These are phyloP conservation scores for Lathronympha strigana DNA, from an alignment of 2,888 invertebrate genomes.

Conservation along the genomic window DNA sequence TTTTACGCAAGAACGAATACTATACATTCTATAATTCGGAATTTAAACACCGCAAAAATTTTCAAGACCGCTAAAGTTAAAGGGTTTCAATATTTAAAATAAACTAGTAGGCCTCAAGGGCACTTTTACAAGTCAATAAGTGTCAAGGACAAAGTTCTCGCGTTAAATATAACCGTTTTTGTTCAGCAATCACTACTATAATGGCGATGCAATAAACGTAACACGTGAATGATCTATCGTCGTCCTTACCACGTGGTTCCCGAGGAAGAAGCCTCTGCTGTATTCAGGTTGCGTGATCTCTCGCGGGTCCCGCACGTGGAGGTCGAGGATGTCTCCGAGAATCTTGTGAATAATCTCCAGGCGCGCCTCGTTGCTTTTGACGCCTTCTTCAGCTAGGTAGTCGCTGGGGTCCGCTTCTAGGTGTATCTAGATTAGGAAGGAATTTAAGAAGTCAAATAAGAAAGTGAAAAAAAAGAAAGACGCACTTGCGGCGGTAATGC, in stretches of 20 bases:
- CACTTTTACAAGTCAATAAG: neutral
- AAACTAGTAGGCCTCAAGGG: too few species aligned
- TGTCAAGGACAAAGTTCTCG: neutral
- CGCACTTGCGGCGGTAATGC: too few species aligned
- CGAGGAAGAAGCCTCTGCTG: constrained; percentile 90
- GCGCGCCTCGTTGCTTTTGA: constrained; percentile 86
- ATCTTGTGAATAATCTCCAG: constrained; percentile 91
- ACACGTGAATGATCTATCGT: constrained; percentile 10
- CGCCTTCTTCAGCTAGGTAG: constrained; percentile 74
- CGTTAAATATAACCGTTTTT: constrained; percentile 47
- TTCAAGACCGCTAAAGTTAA: too few species aligned
- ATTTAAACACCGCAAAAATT: too few species aligned
- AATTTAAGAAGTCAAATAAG: neutral
- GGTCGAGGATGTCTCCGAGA: constrained; percentile 87
- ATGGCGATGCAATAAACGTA: constrained; percentile 58
- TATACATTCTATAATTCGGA: too few species aligned
- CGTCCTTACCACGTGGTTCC: constrained; percentile 89
- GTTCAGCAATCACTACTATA: constrained; percentile 62
- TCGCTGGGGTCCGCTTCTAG: constrained; percentile 90
- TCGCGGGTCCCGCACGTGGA: constrained; percentile 82
- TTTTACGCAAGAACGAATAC: constrained; percentile 21
- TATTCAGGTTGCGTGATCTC: constrained; percentile 71
- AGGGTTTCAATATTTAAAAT: too few species aligned
- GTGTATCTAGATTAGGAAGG: constrained; percentile 85
- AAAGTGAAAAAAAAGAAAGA: constrained; percentile 28